Percentiles rank a stretch among this genome's conserved stretches.
Evolutionary conservation across 2,797 vertebrate genomes (phyloP).

Genomic region (Bradypodion ventrale): DNA sequence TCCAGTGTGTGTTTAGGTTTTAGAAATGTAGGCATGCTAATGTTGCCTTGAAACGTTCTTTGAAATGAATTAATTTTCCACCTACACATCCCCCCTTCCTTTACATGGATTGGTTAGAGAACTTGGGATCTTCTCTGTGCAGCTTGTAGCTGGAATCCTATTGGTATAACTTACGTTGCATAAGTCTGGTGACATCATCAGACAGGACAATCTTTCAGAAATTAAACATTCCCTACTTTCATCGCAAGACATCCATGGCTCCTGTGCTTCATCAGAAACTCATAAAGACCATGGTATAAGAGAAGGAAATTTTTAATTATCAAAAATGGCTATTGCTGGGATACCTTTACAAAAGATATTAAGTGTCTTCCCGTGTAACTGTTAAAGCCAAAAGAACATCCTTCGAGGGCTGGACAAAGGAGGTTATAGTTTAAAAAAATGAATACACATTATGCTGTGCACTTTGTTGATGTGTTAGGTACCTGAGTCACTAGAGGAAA

Average conservation of each 20-base stretch:
- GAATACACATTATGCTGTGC: not conserved
- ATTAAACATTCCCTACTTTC: too few relatives aligned
- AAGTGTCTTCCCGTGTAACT: not conserved
- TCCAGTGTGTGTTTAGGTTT: not conserved
- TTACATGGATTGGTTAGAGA: not conserved
- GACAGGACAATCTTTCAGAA: too few relatives aligned
- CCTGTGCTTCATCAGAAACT: too few relatives aligned
- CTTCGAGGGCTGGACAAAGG: not conserved
- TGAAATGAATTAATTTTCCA: not conserved
- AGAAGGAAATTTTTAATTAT: too few relatives aligned
- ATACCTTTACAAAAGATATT: not conserved
- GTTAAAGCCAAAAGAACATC: not conserved
- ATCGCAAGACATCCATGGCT: too few relatives aligned
- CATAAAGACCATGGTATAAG: too few relatives aligned
- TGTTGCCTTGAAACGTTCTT: not conserved
- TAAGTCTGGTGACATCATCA: not conserved
- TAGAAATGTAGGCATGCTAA: not conserved
- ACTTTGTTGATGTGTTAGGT: not conserved
- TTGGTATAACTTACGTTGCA: not conserved
- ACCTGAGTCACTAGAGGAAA: not conserved
- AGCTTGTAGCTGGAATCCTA: not conserved
- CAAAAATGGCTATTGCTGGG: not conserved
- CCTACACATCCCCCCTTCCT: not conserved
- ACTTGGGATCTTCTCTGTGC: not conserved
- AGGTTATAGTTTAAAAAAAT: not conserved